Evolutionary conservation across 2,888 invertebrate species (phyloP), one percentile per base, ranked within the genome.

Genomic region (Hydrotaea diabolus): DNA sequence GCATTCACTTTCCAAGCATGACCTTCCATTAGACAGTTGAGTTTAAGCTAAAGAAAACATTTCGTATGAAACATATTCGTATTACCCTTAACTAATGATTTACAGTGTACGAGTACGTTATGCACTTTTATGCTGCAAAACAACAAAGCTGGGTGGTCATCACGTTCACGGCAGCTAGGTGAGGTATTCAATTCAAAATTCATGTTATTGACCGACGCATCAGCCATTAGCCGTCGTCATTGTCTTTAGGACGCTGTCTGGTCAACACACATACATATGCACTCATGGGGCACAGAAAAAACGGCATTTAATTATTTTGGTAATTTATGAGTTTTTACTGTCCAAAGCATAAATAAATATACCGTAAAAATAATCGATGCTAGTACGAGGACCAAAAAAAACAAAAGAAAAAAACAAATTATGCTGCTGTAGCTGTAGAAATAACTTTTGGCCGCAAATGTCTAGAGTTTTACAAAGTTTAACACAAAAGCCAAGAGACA

Each of bases 171-270:
- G 23, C 23, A n/a, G 31, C 31, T 62, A 71, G 26, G 71, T 71
- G 49, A 71, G 53, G 26, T 71, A 21, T 73, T 59, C 57, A 73
- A 73, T 59, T 73, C 73, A 73, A 43, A 36, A 21, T 39, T 73
- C 73, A 73, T 59, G 73, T 59, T 73, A 73, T 73, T 73, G 57
- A 57, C 73, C 73, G 73, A 69, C 69, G 23, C 43, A 69, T 69
- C 69, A 43, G 46, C 39, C 43, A 19, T 39, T 13, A 43, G 43
- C 15, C 9, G 31, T 15, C 31, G 13, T 31, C 9, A 59, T 26
- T 59, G 59, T 59, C 59, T 26, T 26, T n/a, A 9, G 31, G n/a
- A 11, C 9, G 59, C 8, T 62, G 7, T n/a, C 15, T 26, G 13
- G 57, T 13, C 8, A n/a, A 17, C 7, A 9, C 15, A 36, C 36